phyloP scores from a whole-genome alignment of 1,140 invertebrate species.

The Bombus soroeensis region DNA sequence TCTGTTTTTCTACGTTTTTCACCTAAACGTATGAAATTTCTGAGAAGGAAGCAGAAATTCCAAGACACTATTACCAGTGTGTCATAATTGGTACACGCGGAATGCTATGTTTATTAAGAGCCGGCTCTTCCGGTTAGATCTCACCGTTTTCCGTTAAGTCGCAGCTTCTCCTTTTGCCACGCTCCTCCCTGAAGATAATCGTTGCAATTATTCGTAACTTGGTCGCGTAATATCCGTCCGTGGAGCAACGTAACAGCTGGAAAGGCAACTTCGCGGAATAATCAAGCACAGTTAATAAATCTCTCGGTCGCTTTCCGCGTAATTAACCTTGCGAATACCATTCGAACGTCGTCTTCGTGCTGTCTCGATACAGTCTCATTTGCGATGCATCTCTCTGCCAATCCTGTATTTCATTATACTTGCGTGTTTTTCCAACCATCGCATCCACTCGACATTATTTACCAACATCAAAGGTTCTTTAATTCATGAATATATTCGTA shows the following conservation, averaged over 20 bases:
- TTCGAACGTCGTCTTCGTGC: not conserved
- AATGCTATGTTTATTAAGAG: not conserved
- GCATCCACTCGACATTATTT: too few species aligned
- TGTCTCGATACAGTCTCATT: not conserved
- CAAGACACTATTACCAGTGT: not conserved
- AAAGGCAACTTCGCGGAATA: slow-evolving; percentile 19
- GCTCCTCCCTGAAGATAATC: not conserved
- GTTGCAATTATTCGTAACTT: slow-evolving; percentile 45
- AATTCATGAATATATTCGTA: not conserved
- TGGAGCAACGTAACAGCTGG: slow-evolving; percentile 1
- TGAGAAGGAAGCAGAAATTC: not conserved
- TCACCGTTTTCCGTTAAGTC: slow-evolving; percentile 51
- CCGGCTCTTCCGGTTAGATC: not conserved
- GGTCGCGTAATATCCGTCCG: slow-evolving; percentile 38
- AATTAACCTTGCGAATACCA: slow-evolving; percentile 40
- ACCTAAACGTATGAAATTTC: not conserved
- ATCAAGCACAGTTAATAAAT: slow-evolving; percentile 42
- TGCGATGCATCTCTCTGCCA: not conserved
- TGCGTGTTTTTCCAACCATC: not conserved
- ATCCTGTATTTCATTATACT: not conserved
- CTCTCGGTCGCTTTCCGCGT: slow-evolving; percentile 21
- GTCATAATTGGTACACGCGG: not conserved
- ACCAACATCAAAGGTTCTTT: not conserved
- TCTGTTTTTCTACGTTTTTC: too few species aligned
- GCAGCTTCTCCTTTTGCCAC: not conserved